Percentiles rank a stretch among this genome's conserved stretches.
phyloP scores from a whole-genome alignment of 2,888 invertebrate genomes.

The Cephus rjabovi region DNA sequence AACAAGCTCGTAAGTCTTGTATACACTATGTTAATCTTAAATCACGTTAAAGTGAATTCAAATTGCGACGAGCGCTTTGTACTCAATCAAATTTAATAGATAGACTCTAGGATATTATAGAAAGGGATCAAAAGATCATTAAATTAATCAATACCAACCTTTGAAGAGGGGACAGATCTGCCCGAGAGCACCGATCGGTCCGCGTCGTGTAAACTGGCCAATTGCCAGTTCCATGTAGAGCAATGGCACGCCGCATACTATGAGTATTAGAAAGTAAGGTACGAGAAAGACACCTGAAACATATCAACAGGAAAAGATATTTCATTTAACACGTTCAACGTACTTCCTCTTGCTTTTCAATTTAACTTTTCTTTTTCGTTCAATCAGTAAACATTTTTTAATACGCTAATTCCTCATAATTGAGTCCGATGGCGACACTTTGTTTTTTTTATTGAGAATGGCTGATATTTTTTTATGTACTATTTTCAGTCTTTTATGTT shows the following conservation, averaged over 20 bases:
- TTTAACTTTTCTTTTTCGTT: neutral
- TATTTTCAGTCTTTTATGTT: neutral
- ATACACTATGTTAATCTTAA: neutral
- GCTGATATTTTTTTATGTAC: neutral
- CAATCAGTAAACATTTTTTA: neutral
- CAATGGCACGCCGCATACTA: conserved; percentile 91
- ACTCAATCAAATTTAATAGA: neutral
- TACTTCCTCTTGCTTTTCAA: neutral
- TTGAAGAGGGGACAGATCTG: conserved; percentile 93
- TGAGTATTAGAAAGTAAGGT: conserved; percentile 92
- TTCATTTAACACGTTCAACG: neutral
- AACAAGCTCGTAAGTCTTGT: neutral
- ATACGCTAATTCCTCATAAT: neutral
- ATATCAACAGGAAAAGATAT: conserved; percentile 41
- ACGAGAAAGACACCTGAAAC: conserved; percentile 91
- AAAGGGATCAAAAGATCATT: neutral
- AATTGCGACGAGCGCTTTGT: neutral
- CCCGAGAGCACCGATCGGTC: conserved; percentile 91
- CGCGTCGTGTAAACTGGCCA: conserved; percentile 92
- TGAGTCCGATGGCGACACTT: neutral
- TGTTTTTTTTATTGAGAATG: neutral
- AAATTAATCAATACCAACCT: conserved; percentile 70
- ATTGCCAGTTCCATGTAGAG: conserved; percentile 94
- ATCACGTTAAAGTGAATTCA: neutral
- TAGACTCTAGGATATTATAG: neutral